phyloP scores from a whole-genome alignment of 1,140 invertebrate species.

The Tetragnatha versicolor region DNA sequence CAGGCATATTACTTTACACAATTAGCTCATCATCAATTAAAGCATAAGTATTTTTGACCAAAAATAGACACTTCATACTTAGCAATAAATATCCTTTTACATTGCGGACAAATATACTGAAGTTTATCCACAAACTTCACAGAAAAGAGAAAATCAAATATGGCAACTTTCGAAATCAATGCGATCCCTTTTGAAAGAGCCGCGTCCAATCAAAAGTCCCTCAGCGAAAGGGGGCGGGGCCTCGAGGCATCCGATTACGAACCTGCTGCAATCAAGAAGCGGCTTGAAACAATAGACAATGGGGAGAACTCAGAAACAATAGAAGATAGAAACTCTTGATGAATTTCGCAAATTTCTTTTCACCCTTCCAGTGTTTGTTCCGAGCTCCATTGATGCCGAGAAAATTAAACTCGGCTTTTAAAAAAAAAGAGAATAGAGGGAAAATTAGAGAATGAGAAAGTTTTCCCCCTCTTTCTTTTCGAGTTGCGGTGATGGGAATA shows the following conservation, averaged over 20 bases:
- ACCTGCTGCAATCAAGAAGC: slow-evolving; percentile 33
- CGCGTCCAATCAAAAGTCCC: slow-evolving; percentile 43
- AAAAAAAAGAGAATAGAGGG: slow-evolving; percentile 21
- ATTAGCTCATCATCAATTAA: no score
- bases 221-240: slow-evolving; percentile 27
- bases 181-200: slow-evolving; percentile 34
- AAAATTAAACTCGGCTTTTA: slow-evolving; percentile 39
- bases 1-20: no score
- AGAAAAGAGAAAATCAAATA: no score
- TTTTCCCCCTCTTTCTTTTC: slow-evolving; percentile 10
- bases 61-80: no score
- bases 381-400: slow-evolving; percentile 35
- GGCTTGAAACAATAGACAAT: slow-evolving; percentile 50
- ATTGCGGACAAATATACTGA: no score
- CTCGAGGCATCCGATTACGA: no score
- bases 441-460: slow-evolving; percentile 35
- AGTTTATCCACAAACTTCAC: no score
- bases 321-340: slow-evolving; percentile 15
- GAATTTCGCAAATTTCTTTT: slow-evolving; percentile 24
- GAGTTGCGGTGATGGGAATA: slow-evolving; percentile 32
- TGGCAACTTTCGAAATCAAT: no score
- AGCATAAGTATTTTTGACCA: no score
- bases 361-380: slow-evolving; percentile 28
- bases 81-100: no score
- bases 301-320: slow-evolving; percentile 40